Percentiles rank a stretch among this genome's conserved stretches.
Conservation (phyloP, 2,797 vertebrate species). For the Peromyscus nudipes region DNA sequence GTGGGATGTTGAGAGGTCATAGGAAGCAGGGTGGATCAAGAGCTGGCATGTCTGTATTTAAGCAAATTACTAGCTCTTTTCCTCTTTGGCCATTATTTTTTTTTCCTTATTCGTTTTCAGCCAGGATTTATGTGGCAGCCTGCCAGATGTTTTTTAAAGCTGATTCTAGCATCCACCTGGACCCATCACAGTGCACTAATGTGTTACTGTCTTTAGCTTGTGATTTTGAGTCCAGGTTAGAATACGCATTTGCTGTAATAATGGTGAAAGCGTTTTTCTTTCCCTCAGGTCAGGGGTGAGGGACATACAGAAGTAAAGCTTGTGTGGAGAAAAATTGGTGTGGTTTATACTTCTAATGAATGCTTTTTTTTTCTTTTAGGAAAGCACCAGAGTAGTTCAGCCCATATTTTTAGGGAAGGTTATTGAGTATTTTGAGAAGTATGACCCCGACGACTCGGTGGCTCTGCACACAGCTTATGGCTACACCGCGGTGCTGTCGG, state of each 20-base stretch:
- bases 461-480: constrained; percentile 86
- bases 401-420: constrained; percentile 94
- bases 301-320: neutral
- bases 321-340: neutral
- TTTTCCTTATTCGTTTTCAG: neutral
- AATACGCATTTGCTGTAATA: neutral
- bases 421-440: constrained; percentile 93
- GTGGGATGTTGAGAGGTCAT: neutral
- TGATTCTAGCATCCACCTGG: neutral
- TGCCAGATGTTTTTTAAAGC: neutral
- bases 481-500: constrained; percentile 90
- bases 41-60: neutral
- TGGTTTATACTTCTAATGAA: constrained; percentile 39
- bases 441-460: constrained; percentile 74
- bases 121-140: neutral
- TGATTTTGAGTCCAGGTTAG: neutral
- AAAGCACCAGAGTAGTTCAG: constrained; percentile 92
- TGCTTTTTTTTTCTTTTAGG: constrained; percentile 86
- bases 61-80: neutral
- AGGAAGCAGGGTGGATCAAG: neutral
- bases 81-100: neutral
- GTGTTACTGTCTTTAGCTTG: neutral
- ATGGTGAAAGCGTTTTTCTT: neutral
- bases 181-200: neutral
- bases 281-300: neutral